These are phyloP conservation scores for Enoplolaimus lenunculus DNA, from an alignment of 2,888 invertebrate genomes.

Conservation along the genomic window DNA sequence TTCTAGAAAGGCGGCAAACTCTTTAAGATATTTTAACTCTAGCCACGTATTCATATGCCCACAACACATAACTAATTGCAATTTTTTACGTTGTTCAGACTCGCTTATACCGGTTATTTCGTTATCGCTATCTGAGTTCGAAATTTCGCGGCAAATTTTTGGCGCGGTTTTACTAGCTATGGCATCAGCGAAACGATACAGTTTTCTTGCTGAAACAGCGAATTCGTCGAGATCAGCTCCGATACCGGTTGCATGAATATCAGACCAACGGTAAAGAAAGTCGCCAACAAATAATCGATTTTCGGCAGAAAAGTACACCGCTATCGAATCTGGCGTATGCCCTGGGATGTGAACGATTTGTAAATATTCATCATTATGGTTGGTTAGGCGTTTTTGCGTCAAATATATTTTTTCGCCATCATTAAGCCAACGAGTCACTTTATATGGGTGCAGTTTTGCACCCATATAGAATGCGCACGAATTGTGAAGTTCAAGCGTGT, in stretches of 20 bases:
- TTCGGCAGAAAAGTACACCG: not conserved
- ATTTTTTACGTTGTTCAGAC: not conserved
- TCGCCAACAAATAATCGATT: conserved; percentile 18
- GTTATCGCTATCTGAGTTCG: no score
- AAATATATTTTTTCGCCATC: conserved; percentile 11
- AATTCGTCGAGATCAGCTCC: not conserved
- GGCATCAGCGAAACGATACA: not conserved
- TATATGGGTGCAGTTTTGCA: not conserved
- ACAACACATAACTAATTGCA: not conserved
- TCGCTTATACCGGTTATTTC: no score
- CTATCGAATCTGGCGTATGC: conserved; percentile 17
- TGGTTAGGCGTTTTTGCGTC: not conserved
- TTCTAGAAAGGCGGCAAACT: not conserved
- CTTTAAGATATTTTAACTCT: not conserved
- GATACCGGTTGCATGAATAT: not conserved
- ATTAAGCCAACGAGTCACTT: conserved; percentile 10
- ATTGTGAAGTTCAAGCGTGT: no score
- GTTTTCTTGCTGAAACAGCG: not conserved
- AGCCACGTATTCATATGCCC: not conserved
- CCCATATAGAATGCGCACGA: conserved; percentile 7
- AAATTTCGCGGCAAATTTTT: no score
- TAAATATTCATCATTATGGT: not conserved
- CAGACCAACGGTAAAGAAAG: conserved; percentile 2
- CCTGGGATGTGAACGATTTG: conserved; percentile 16
- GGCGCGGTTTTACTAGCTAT: no score